A percentile compares a stretch with the other conserved stretches of the same genome.
Evolutionary conservation across 2,797 vertebrate genomes (phyloP).

Genomic region (Ibycter americanus): DNA sequence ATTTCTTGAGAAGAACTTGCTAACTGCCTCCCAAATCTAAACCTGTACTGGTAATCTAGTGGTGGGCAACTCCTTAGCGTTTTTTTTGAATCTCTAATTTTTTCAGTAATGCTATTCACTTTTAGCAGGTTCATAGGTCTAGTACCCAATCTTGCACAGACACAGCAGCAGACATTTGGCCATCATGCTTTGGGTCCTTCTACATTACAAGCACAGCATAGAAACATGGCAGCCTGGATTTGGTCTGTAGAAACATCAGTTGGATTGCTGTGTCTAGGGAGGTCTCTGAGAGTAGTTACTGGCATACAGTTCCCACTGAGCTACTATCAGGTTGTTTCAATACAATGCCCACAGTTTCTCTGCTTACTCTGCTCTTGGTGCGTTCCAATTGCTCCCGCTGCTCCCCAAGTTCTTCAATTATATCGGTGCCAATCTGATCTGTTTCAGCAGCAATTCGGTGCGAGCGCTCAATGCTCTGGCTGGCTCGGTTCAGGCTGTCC

Average conservation of each 20-base stretch:
- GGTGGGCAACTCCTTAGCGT: background rate
- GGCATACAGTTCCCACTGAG: background rate
- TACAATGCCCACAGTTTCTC: rapidly evolving
- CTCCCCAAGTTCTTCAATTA: constrained; percentile 94
- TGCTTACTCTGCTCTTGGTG: constrained; percentile 87
- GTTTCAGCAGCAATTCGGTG: constrained; percentile 91
- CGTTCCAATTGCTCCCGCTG: constrained; percentile 96
- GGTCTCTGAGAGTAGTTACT: background rate
- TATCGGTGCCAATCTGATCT: constrained; percentile 90
- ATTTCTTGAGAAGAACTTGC: background rate
- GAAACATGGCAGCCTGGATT: background rate
- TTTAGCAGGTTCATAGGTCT: background rate
- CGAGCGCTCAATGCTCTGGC: constrained; percentile 90
- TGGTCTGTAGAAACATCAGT: background rate
- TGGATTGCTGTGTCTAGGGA: rapidly evolving
- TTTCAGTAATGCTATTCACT: background rate
- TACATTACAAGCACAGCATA: background rate
- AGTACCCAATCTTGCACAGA: background rate
- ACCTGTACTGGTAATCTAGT: background rate
- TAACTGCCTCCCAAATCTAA: background rate
- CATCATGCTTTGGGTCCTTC: background rate
- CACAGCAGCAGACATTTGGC: background rate
- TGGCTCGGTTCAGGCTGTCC: constrained; percentile 87
- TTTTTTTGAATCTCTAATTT: background rate
- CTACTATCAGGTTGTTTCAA: rapidly evolving